Evolutionary conservation across 2,113 vertebrate genomes (phyloP).

Genomic region (Paratilapia polleni): DNA sequence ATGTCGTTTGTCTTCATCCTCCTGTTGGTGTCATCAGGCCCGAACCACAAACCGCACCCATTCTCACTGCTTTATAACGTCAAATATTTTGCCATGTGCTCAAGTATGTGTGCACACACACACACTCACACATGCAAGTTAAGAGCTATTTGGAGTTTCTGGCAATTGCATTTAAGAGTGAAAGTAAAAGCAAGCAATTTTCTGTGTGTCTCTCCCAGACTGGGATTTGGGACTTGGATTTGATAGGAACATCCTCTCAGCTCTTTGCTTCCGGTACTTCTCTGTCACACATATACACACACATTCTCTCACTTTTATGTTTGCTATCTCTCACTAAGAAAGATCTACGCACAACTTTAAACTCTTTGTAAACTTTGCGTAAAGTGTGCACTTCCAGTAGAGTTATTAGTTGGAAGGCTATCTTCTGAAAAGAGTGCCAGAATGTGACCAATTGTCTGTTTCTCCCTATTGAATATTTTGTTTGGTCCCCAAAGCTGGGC

Average conservation of each 20-base stretch:
- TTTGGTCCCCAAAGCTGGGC: background rate
- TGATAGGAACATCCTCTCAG: slow-evolving; percentile 28
- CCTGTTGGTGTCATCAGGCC: slow-evolving; percentile 61
- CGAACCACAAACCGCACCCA: slow-evolving; percentile 35
- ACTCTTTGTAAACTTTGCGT: slow-evolving; percentile 10
- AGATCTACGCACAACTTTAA: slow-evolving; percentile 31
- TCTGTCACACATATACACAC: slow-evolving; percentile 7
- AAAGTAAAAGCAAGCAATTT: slow-evolving; percentile 9
- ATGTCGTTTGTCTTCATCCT: slow-evolving; percentile 77
- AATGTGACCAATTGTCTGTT: slow-evolving; percentile 23
- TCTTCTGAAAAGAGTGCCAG: slow-evolving; percentile 9
- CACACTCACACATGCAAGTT: background rate
- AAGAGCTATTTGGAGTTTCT: slow-evolving; percentile 24
- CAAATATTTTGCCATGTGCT: slow-evolving; percentile 39
- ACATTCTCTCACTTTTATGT: background rate
- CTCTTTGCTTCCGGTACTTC: slow-evolving; percentile 19
- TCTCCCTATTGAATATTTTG: slow-evolving; percentile 8
- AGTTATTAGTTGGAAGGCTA: slow-evolving; percentile 4
- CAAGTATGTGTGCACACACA: background rate
- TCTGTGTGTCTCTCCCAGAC: slow-evolving; percentile 20
- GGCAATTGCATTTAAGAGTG: slow-evolving; percentile 37
- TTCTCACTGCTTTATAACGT: slow-evolving; percentile 16
- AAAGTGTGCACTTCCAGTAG: slow-evolving; percentile 22
- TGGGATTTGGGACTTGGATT: slow-evolving; percentile 29
- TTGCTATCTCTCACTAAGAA: slow-evolving; percentile 12